Evolutionary conservation across 2,888 invertebrate genomes (phyloP), one percentile per base, ranked within the genome.

Genomic region (Pterobdella sp.): DNA sequence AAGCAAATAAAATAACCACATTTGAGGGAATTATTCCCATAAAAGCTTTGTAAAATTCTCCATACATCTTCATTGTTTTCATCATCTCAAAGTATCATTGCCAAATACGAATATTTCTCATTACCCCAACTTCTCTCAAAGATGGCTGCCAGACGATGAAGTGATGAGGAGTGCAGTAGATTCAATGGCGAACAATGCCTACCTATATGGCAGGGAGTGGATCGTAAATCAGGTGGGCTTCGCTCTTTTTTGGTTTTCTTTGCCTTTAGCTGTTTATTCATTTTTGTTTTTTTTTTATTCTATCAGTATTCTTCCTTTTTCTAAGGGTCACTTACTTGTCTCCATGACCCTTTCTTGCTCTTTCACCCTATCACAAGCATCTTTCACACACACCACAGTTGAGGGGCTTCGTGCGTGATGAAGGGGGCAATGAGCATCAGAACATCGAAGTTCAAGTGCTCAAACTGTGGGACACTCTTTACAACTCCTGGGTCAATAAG

Each of bases 401-500:
- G 22, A 76, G 72, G 32, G 75, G 73, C 35, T 67, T 74, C 1
- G 42, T 93, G 72, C 89, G 89, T 81, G 91, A 91, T 79, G 89
- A 91, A 0, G 89, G 91, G 0, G 88, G 90, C 0, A 87, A 88
- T 35, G 92, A 92, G 84, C 90, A 91, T 56, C 88, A 88, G 36
- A 89, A 90, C 75, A 86, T 95, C 56, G 94, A 95, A 81, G 88
- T 89, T 76, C 93, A 94, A 84, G 89, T 94, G 0, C 85, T 95
- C 56, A 93, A 93, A 83, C 86, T 96, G 29, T 95, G 94, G 93
- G 95, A 95, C 84, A 87, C 92, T 75, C 88, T 94, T 65, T 95
- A 95, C 84, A 92, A 94, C 65, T 84, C 90, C 71, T 82, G 80
- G 80, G 77, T 80, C 35, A 78, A 80, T 7, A 72, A 75, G 75